Evolutionary conservation across 2,113 vertebrate species (phyloP), one percentile per base, ranked within the genome.

Genomic region (Acrocephalus arundinaceus): DNA sequence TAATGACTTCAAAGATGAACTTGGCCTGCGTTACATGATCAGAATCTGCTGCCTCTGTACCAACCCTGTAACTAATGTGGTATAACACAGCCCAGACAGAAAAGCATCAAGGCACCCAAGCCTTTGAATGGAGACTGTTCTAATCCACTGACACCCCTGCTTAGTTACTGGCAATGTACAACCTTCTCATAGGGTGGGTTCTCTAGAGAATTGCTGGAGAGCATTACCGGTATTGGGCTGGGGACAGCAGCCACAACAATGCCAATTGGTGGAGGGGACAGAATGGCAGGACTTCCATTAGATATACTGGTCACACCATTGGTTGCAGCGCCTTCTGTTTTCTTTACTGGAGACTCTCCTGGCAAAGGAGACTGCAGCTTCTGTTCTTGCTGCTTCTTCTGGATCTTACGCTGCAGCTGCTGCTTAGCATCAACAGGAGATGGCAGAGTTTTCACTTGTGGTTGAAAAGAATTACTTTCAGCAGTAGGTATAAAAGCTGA

Each of bases 351-450:
- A 70, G 97, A 97, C 77, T 99, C 99, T 90, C 98, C 98, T 20
- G 98, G 99, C 91, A 98, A 95, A 76, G 99, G 99, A 62, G 99
- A 99, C 37, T 99, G 98, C 48, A 99, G 97, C 95, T 99, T 99
- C 97, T 99, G 99, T 92, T 99, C 99, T 74, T 99, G 99, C 93
- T 99, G 99, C 96, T 99, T 99, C 97, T 99, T 99, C 97, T 99
- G 99, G 95, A 99, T 99, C 97, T 99, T 99, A 65, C 99, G 98
- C 96, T 99, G 99, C 88, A 99, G 98, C 91, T 99, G 99, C 97
- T 99, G 99, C 96, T 99, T 99, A 78, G 99, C 99, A 91, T 99
- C 99, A 25, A 99, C 96, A 30, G 99, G 99, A 23, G 99, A 99
- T 22, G 98, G 97, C 97, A 99, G 95, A 54, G 98, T 99, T 91